These are phyloP conservation scores for Thinocorus orbignyianus DNA, from an alignment of 2,113 vertebrate genomes.

Conservation along the genomic window DNA sequence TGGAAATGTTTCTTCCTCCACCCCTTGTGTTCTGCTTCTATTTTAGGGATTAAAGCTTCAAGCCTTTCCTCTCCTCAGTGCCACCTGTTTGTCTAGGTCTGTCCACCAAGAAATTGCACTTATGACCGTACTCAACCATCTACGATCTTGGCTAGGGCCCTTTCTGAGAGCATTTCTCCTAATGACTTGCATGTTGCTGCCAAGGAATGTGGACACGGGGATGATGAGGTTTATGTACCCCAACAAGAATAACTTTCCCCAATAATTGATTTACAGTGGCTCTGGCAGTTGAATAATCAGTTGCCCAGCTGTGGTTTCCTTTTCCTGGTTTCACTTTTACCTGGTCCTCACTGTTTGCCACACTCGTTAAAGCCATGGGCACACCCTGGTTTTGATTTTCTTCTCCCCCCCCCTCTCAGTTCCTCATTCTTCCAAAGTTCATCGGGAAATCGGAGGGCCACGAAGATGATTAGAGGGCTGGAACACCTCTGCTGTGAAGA, in stretches of 20 bases:
- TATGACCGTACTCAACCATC: background rate
- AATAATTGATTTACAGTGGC: background rate
- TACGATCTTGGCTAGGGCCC: background rate
- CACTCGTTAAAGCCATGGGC: background rate
- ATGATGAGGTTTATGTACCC: background rate
- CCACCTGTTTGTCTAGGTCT: background rate
- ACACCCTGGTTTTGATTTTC: background rate
- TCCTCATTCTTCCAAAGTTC: background rate
- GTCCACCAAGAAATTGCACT: background rate
- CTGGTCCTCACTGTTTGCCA: background rate
- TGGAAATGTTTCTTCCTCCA: background rate
- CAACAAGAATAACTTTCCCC: background rate
- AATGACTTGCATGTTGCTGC: background rate
- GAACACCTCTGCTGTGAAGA: too few species aligned
- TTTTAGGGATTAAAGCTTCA: background rate
- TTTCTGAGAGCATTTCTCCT: background rate
- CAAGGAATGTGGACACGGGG: background rate
- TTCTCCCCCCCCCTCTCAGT: background rate
- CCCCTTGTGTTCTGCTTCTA: background rate
- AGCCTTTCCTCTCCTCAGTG: background rate
- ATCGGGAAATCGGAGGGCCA: background rate
- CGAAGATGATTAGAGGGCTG: too few species aligned
- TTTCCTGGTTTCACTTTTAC: conserved; percentile 46
- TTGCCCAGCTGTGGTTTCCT: background rate
- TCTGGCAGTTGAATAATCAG: background rate